Evolutionary conservation across 2,113 vertebrate species (phyloP), one percentile per base, ranked within the genome.

Genomic region (Apteryx owenii): DNA sequence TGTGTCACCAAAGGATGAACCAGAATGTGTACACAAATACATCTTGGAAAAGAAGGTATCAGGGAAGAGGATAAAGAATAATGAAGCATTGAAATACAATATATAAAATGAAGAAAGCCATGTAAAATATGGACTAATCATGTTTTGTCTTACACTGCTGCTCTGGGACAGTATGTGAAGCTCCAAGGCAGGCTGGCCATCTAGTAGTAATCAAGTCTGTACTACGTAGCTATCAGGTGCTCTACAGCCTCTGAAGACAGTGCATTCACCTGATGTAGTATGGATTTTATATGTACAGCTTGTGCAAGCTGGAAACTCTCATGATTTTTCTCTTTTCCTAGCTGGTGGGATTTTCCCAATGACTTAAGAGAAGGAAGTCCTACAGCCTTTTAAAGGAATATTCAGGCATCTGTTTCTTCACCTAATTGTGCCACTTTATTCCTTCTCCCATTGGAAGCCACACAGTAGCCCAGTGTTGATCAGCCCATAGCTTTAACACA

Each of bases 1-100:
- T 82, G 42, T 88, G 28, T 88, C 64, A 93, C 40, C 69, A 89
- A 61, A 89, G 85, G 72, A 88, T 83, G 17, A 93, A 91, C 88
- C 48, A 23, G 25, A 95, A 92, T 85, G 22, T 7, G 51, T 81
- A 26, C 28, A 40, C 16, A 36, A 77, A 46, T 22, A 40, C 26
- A 61, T 71, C 53, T 71, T 20, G 44, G 64, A 50, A 61, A 60
- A 69, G 12, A 22, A 44, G 26, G 23, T 20, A 38, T 80, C n/a
- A 83, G 51, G 62, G 65, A 90, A 90, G 3, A 88, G 48, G 31
- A 75, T 78, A 90, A 88, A 48, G 42, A 95, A 83, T 85, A 95
- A 95, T 56, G 58, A 85, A 31, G 66, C 68, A 42, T 42, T 77
- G 88, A 94, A 95, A 86, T 70, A 88, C 68, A 90, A 77, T 33